Conservation (phyloP, 1,140 invertebrate species). For the Mesaphorura yosii region DNA sequence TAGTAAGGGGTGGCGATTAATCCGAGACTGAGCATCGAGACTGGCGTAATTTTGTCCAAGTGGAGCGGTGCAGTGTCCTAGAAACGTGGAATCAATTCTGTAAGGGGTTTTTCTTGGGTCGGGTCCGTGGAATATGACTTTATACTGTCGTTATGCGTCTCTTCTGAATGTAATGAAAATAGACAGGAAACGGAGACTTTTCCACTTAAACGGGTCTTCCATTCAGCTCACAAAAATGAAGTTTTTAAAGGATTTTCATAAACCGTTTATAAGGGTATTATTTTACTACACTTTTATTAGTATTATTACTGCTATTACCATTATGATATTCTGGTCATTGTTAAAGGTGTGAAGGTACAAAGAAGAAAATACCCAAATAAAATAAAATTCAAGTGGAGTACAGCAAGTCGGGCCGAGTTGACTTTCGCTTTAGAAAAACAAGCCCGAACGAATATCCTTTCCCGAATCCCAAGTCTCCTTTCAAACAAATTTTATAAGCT, state of each 20-base stretch:
- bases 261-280: conserved; percentile 13
- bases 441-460: too few species aligned
- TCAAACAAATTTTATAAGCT: too few species aligned
- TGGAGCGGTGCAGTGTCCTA: too few species aligned
- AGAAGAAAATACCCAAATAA: neutral
- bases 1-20: neutral
- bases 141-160: too few species aligned
- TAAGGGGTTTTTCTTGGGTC: neutral
- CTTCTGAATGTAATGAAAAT: neutral
- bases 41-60: too few species aligned
- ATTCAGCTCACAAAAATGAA: too few species aligned
- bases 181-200: neutral
- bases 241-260: conserved; percentile 13
- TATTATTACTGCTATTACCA: neutral
- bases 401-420: too few species aligned
- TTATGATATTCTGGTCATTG: conserved; percentile 4
- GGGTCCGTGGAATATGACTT: neutral
- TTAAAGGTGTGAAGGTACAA: conserved; percentile 6
- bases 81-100: neutral
- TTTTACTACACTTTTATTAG: too few species aligned
- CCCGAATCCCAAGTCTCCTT: too few species aligned
- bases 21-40: neutral
- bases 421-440: too few species aligned
- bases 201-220: too few species aligned
- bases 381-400: conserved; percentile 2